phyloP scores from a whole-genome alignment of 2,797 vertebrate species.

The Helarctos malayanus region DNA sequence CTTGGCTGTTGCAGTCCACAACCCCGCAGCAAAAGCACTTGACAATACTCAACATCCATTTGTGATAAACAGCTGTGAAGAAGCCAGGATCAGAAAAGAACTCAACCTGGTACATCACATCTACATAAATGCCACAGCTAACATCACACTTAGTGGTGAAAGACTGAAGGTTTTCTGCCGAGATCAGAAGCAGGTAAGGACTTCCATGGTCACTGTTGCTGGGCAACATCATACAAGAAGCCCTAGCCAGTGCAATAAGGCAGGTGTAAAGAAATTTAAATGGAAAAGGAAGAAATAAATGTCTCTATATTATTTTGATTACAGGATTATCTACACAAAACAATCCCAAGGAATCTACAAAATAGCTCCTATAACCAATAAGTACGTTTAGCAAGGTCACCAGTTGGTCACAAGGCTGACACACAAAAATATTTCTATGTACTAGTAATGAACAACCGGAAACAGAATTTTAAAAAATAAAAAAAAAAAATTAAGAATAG shows the following conservation, averaged over 20 bases:
- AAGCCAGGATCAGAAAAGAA: background rate
- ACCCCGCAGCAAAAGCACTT: background rate
- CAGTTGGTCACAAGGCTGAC: background rate
- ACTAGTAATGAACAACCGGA: background rate
- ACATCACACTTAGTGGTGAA: background rate
- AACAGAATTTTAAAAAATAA: background rate
- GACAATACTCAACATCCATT: conserved; percentile 21
- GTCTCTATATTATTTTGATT: conserved; percentile 39
- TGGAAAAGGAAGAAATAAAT: background rate
- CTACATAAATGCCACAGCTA: background rate
- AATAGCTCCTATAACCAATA: conserved; percentile 30
- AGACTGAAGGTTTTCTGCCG: background rate
- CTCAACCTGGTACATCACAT: background rate
- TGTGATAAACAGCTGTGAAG: conserved; percentile 8
- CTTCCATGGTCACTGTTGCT: background rate
- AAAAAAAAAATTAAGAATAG: background rate
- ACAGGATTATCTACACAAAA: background rate
- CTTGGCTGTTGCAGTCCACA: background rate
- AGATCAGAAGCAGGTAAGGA: background rate
- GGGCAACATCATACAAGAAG: background rate
- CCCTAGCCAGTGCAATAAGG: background rate
- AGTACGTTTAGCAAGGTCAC: background rate
- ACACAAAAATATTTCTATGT: background rate
- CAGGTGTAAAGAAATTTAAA: background rate
- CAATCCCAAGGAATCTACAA: conserved; percentile 1